Evolutionary conservation across 2,888 invertebrate genomes (phyloP).

Genomic region (Dicyrtoma fusca): DNA sequence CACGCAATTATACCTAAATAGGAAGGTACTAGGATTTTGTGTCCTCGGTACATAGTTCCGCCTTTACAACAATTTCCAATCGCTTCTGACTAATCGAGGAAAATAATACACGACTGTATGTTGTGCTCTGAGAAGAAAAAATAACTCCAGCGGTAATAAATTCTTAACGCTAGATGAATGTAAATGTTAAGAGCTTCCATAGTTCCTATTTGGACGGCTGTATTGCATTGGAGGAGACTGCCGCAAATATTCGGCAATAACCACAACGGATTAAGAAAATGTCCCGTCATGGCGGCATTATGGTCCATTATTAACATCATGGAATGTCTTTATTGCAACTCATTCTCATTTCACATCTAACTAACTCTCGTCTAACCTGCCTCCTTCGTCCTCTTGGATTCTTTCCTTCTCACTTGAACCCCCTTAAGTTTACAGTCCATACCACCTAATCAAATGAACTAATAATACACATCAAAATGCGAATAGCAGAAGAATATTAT

Average conservation of each 20-base stretch:
- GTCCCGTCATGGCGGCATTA: conserved; percentile 50
- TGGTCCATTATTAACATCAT: conserved; percentile 55
- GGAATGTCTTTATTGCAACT: conserved; percentile 52
- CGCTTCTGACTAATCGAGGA: background rate
- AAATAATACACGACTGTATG: too few species aligned
- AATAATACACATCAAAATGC: conserved; percentile 8
- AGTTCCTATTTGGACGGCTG: conserved; percentile 24
- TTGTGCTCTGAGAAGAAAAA: conserved; percentile 2
- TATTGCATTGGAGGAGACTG: conserved; percentile 40
- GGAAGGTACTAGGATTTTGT: too few species aligned
- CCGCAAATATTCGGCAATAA: conserved; percentile 52
- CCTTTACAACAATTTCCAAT: too few species aligned
- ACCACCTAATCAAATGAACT: background rate
- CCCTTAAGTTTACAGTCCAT: background rate
- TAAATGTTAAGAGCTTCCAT: conserved; percentile 22
- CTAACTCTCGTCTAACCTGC: conserved; percentile 30
- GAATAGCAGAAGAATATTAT: background rate
- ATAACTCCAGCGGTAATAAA: background rate
- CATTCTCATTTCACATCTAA: conserved; percentile 52
- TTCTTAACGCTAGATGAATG: background rate
- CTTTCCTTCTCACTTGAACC: background rate
- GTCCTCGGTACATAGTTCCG: too few species aligned
- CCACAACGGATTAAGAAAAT: conserved; percentile 52
- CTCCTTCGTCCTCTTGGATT: background rate
- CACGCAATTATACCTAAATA: too few species aligned